phyloP scores from a whole-genome alignment of 92 coral and sea anemone genomes.

The Isaurus tuberculatus region DNA sequence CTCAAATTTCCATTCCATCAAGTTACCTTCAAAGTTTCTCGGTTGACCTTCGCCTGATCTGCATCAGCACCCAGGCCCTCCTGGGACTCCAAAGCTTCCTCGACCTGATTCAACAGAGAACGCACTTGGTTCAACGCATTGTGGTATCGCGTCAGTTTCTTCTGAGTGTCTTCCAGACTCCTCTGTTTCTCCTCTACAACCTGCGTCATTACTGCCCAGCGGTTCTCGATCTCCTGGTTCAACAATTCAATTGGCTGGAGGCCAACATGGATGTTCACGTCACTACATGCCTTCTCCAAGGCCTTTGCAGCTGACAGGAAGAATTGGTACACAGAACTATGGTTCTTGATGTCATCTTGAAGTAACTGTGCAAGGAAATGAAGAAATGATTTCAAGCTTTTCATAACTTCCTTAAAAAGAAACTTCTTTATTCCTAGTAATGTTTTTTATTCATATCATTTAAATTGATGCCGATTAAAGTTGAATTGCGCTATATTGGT shows the following conservation, averaged over 20 bases:
- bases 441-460: no score
- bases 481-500: no score
- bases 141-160: constrained; percentile 68
- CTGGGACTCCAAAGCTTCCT: constrained; percentile 71
- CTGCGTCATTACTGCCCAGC: constrained; percentile 84
- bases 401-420: background rate
- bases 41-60: constrained; percentile 73
- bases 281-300: constrained; percentile 75
- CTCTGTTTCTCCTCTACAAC: constrained; percentile 73
- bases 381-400: background rate
- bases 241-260: constrained; percentile 84
- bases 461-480: no score
- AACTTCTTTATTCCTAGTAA: no score
- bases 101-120: constrained; percentile 64
- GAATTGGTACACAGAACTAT: constrained; percentile 83
- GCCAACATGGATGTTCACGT: constrained; percentile 74
- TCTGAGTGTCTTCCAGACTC: constrained; percentile 71
- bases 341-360: constrained; percentile 85
- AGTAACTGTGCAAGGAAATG: constrained; percentile 75
- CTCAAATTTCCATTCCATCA: constrained; percentile 8
- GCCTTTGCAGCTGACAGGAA: constrained; percentile 82
- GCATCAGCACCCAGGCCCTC: constrained; percentile 69
- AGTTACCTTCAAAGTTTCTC: constrained; percentile 83
- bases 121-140: constrained; percentile 59
- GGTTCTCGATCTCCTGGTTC: constrained; percentile 78